phyloP scores from a whole-genome alignment of 2,797 vertebrate genomes.

The Siniperca obscura region DNA sequence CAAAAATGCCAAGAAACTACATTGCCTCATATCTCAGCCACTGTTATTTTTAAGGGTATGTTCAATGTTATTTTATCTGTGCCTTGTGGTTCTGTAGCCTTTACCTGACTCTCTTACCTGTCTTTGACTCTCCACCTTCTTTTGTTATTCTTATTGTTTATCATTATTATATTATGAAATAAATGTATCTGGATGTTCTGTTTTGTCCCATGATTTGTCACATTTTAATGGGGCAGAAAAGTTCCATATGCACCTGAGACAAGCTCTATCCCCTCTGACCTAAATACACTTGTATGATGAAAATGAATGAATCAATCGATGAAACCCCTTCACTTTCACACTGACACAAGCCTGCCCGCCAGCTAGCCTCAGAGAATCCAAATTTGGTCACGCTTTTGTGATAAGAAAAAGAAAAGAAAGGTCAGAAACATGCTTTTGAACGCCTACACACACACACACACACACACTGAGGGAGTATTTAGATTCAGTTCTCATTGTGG shows the following conservation, averaged over 20 bases:
- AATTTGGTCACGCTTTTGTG: background rate
- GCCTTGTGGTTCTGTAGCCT: too few relatives aligned
- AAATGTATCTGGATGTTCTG: background rate
- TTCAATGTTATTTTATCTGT: too few relatives aligned
- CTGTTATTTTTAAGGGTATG: too few relatives aligned
- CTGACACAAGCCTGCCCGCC: background rate
- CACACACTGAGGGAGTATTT: background rate
- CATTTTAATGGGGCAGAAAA: background rate
- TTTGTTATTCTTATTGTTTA: too few relatives aligned
- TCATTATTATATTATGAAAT: too few relatives aligned
- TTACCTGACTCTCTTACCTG: too few relatives aligned
- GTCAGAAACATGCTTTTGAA: background rate
- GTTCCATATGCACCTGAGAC: background rate
- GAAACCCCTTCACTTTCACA: background rate
- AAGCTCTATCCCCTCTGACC: background rate
- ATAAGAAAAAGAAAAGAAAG: background rate
- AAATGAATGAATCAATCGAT: background rate
- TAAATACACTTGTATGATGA: background rate
- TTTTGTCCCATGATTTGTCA: background rate
- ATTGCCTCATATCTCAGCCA: too few relatives aligned
- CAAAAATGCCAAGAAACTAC: too few relatives aligned
- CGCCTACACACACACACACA: background rate
- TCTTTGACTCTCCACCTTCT: too few relatives aligned
- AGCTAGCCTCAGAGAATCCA: background rate
- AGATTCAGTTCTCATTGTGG: background rate